A percentile compares a stretch with the other conserved stretches of the same genome.
These are phyloP conservation scores for Lepilemur septentrionalis DNA, from an alignment of 2,797 vertebrate species.

Conservation along the genomic window DNA sequence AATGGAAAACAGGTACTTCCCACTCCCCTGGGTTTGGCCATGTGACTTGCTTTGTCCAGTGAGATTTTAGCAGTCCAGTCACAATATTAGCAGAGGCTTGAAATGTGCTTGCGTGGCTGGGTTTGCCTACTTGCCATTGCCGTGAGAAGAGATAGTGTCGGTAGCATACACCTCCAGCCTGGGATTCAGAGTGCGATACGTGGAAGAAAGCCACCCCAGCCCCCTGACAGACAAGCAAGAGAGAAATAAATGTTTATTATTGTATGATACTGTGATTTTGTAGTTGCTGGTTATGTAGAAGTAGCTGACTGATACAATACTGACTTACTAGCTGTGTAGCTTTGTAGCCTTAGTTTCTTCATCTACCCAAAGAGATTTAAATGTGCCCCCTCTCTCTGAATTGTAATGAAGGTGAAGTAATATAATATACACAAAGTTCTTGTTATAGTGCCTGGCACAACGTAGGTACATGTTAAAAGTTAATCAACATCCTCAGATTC, in stretches of 20 bases:
- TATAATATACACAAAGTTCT: neutral
- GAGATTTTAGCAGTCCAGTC: neutral
- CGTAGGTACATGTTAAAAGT: neutral
- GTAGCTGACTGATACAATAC: neutral
- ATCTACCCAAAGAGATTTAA: neutral
- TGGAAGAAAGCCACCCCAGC: neutral
- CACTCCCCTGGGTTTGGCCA: neutral
- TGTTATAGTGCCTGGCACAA: neutral
- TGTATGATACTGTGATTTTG: neutral
- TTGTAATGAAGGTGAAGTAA: slow-evolving; percentile 46
- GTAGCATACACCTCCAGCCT: neutral
- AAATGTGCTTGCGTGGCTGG: neutral
- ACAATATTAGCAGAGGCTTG: neutral
- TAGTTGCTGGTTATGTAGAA: neutral
- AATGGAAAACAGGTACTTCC: neutral
- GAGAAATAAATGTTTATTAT: neutral
- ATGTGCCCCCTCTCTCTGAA: neutral
- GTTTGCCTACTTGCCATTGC: neutral
- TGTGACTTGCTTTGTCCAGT: neutral
- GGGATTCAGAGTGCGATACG: neutral
- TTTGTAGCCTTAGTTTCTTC: neutral
- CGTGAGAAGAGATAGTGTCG: neutral
- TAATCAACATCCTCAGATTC: neutral
- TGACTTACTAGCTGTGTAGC: neutral
- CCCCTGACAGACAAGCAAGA: neutral